Evolutionary conservation across 2,888 invertebrate genomes (phyloP), one percentile per base, ranked within the genome.

Genomic region (Lepidocyrtinus sp.): DNA sequence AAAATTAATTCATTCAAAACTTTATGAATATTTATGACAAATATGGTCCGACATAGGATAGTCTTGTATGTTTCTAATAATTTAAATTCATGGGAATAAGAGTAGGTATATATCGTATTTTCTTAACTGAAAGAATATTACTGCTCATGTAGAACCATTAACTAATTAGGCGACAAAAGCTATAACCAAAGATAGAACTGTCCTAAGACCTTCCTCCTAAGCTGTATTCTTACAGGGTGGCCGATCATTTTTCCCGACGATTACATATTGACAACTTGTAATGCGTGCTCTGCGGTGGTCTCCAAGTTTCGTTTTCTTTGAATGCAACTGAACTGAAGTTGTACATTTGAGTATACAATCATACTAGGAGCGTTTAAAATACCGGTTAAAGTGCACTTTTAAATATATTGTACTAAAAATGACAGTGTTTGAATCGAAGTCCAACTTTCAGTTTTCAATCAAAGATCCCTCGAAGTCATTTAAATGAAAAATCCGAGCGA

Each of bases 251-350:
- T 75, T 71, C 63, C 17, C 50, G 45, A 76, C n/a, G 75, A 73
- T 79, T 80, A 50, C 22, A 36, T 82, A 75, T 82, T 82, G 82
- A 80, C 82, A 82, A 80, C 73, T 74, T 73, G 67, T 80, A 74
- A 76, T 77, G 70, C 61, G 73, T 25, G 64, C 73, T 73, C 73
- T 61, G 61, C 71, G 82, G 82, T 80, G 82, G 82, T 82, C 82
- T 75, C 63, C 22, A 45, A 68, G 36, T 25, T 36, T 63, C 3
- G n/a, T 17, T 64, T 64, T 64, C 27, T 24, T 24, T 62, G 63
- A 74, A 69, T 74, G 79, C 79, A 79, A 69, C 74, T 79, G 79
- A 79, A 69, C 74, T 79, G 79, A 65, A 79, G 69, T 74, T 69
- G 68, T 69, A 36, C 46, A 73, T 78, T 73, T n/a, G n/a, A n/a